Evolutionary conservation across 2,797 vertebrate genomes (phyloP).

Genomic region (Pseudochromis fuscus): DNA sequence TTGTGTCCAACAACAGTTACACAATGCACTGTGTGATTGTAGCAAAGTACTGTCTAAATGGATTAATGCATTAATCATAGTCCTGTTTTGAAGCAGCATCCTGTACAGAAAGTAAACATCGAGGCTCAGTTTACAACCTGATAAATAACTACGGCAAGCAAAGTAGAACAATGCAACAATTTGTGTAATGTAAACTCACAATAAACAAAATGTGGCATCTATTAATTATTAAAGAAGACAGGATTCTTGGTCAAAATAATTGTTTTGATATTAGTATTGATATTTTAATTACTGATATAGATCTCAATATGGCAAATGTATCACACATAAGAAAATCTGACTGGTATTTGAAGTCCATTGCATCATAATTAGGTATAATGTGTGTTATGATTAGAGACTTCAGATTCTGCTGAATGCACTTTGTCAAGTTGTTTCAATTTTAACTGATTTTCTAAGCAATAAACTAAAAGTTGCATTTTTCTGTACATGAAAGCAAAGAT

Average conservation of each 20-base stretch:
- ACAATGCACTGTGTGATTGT: conserved; percentile 10
- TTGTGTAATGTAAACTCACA: not conserved
- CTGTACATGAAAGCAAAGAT: not conserved
- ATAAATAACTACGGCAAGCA: not conserved
- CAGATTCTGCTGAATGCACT: no score
- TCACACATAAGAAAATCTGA: no score
- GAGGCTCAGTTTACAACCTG: not conserved
- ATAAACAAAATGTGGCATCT: not conserved
- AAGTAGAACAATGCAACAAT: no score
- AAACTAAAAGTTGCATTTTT: no score
- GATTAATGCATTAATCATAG: not conserved
- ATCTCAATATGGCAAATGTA: not conserved
- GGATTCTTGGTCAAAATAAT: not conserved
- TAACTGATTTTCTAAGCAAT: not conserved
- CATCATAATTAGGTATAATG: no score
- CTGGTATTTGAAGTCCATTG: no score
- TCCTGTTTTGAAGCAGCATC: conserved; percentile 13
- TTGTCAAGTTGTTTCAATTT: no score
- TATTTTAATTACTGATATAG: not conserved
- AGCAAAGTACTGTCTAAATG: conserved; percentile 2
- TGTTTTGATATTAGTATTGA: not conserved
- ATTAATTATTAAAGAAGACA: not conserved
- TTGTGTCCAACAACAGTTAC: conserved; percentile 14
- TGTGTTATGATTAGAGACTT: no score
- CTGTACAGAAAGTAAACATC: conserved; percentile 5